A percentile compares a stretch with the other conserved stretches of the same genome.
phyloP scores from a whole-genome alignment of 30 jellyfish, hydroid and myxozoan species.

The Clytia hemisphaerica region DNA sequence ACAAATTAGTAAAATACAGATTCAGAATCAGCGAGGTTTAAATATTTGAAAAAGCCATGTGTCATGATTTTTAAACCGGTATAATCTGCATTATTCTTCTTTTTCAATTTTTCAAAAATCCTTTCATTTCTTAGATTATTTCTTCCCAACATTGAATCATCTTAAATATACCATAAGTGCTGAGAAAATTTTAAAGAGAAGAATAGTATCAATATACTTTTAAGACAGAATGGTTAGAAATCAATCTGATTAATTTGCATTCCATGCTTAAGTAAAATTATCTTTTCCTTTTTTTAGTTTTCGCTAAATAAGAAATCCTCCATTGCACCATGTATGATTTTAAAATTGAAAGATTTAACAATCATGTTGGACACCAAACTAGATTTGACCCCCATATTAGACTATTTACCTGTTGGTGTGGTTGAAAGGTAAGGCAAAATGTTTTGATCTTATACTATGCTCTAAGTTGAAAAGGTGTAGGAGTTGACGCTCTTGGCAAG shows the following conservation, averaged over 20 bases:
- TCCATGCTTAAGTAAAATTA: constrained; percentile 39
- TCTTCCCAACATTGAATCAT: constrained; percentile 17
- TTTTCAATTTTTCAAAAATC: too few relatives aligned
- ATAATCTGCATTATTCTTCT: too few relatives aligned
- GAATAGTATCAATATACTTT: constrained; percentile 49
- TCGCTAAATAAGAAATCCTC: constrained; percentile 54
- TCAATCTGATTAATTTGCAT: constrained; percentile 43
- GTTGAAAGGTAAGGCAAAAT: constrained; percentile 43
- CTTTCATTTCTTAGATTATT: too few relatives aligned
- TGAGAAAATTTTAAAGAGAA: constrained; percentile 42
- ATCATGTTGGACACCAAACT: constrained; percentile 88
- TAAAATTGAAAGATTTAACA: constrained; percentile 64
- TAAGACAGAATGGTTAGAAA: constrained; percentile 52
- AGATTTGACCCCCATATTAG: constrained; percentile 65
- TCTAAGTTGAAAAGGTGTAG: too few relatives aligned
- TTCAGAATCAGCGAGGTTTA: too few relatives aligned
- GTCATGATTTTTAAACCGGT: too few relatives aligned
- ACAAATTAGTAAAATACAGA: too few relatives aligned
- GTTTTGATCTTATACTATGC: too few relatives aligned
- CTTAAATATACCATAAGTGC: constrained; percentile 44
- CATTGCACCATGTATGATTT: constrained; percentile 70
- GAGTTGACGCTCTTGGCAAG: neutral
- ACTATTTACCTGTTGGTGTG: constrained; percentile 62
- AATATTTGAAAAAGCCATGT: too few relatives aligned
- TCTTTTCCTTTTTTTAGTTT: constrained; percentile 45